Conservation (phyloP, 2,888 invertebrate species). For the Euzophera pinguis region DNA sequence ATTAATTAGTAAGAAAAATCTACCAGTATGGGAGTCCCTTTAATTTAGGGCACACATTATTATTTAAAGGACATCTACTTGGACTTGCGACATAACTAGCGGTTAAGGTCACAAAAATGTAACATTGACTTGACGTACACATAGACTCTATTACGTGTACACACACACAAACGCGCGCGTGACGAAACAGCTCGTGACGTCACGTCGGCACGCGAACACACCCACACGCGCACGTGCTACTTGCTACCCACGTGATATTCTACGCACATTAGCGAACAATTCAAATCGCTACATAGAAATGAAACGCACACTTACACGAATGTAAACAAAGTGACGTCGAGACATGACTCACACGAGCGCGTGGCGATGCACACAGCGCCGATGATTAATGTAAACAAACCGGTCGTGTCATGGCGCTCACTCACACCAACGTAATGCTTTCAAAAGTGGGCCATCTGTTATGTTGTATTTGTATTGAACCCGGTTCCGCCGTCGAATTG, state of each 20-base stretch:
- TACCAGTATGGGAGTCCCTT: background rate
- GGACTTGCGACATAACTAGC: constrained; percentile 47
- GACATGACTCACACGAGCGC: constrained; percentile 59
- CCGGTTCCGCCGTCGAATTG: constrained; percentile 21
- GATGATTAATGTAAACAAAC: constrained; percentile 75
- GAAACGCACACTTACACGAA: constrained; percentile 40
- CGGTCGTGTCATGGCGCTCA: constrained; percentile 45
- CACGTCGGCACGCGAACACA: constrained; percentile 70
- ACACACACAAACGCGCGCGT: constrained; percentile 38
- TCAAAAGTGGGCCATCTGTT: constrained; percentile 69
- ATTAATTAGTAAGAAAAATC: background rate
- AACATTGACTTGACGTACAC: constrained; percentile 65
- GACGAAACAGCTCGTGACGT: constrained; percentile 66
- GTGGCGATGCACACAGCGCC: constrained; percentile 44
- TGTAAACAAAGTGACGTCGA: constrained; percentile 77
- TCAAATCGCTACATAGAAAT: constrained; percentile 26
- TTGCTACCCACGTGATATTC: constrained; percentile 57
- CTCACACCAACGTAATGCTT: constrained; percentile 33
- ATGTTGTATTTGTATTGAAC: constrained; percentile 45
- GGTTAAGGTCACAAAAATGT: constrained; percentile 80
- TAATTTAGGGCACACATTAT: constrained; percentile 23
- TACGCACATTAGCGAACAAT: constrained; percentile 35
- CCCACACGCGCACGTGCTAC: constrained; percentile 63
- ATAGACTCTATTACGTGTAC: constrained; percentile 37
- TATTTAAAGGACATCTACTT: constrained; percentile 49